Conservation (phyloP, 92 coral and sea anemone species). For the Paramuricea clavata region DNA sequence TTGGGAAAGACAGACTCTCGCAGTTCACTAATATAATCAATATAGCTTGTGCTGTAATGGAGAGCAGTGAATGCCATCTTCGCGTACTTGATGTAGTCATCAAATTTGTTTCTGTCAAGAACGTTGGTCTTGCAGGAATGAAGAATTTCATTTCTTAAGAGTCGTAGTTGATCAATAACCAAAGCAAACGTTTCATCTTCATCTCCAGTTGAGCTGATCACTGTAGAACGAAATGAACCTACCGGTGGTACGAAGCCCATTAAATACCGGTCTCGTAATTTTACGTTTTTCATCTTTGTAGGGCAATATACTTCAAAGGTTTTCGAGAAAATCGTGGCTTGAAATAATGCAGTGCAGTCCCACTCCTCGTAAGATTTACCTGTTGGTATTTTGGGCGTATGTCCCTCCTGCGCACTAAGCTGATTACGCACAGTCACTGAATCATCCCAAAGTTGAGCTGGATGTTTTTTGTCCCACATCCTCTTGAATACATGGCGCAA, state of each 20-base stretch:
- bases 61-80: slow-evolving; percentile 54
- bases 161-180: slow-evolving; percentile 63
- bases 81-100: slow-evolving; percentile 1
- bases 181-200: slow-evolving; percentile 48
- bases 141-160: slow-evolving; percentile 42
- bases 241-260: not conserved
- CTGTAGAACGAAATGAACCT: slow-evolving; percentile 29
- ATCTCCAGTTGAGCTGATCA: slow-evolving; percentile 23
- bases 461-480: slow-evolving; percentile 35
- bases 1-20: slow-evolving; percentile 38
- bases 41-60: not conserved
- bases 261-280: slow-evolving; percentile 7
- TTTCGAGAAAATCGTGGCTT: no score
- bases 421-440: not conserved
- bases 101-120: slow-evolving; percentile 37
- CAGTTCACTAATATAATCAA: slow-evolving; percentile 33
- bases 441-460: not conserved
- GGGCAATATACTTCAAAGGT: no score
- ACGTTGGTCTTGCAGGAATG: slow-evolving; percentile 39
- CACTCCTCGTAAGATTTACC: no score
- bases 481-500: slow-evolving; percentile 20
- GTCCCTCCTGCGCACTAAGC: not conserved
- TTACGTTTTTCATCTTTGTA: no score
- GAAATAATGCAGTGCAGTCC: no score
- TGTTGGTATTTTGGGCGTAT: not conserved